Base-by-base conservation (phyloP, 1,140 invertebrate genomes). In the Mylabris phalerata region DNA sequence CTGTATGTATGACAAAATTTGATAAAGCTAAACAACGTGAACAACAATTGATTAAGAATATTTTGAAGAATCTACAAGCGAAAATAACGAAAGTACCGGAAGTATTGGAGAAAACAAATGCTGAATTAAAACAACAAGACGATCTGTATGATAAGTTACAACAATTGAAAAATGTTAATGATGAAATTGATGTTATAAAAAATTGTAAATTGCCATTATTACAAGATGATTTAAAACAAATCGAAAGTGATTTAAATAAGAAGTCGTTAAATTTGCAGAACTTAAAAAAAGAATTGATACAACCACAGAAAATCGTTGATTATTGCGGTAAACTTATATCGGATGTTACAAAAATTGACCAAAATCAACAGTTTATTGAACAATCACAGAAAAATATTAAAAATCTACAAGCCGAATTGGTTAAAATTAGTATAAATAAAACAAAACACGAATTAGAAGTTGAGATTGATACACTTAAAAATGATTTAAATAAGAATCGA, bases 1-100 rank as follows among this genome's bases (percentile, higher is more conserved):
- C 73, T 0, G 39, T 74, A 11, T 74, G 73, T 54, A 45, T 65
- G 13, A 72, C 71, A 1, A 4, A 32, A 32, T 32, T 32, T 7
- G 32, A 32, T 32, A 32, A 7, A 32, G 51, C 71, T 61, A 71
- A 73, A 49, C 51, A 56, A 4, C 47, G 64, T 0, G 70, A 70
- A 48, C 38, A 58, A 55, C 9, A 43, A 7, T 48, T 46, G 1
- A 45, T 67, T 3, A 50, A 44, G 10, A 51, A 63, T 25, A 68
- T 73, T 39, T 64, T 67, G n/a, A 65, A 67, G 0, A 75, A 77
- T 57, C 62, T 82, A 9, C 77, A 75, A 38, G 74, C 71, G 26
- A 77, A 79, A 74, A 75, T 80, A 3, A 67, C 76, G 61, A 75
- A 75, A 59, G 72, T 80, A 4, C 80, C 80, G 38, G 54, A 57